Evolutionary conservation across 2,797 vertebrate genomes (phyloP).

Genomic region (Cottoperca gobio): DNA sequence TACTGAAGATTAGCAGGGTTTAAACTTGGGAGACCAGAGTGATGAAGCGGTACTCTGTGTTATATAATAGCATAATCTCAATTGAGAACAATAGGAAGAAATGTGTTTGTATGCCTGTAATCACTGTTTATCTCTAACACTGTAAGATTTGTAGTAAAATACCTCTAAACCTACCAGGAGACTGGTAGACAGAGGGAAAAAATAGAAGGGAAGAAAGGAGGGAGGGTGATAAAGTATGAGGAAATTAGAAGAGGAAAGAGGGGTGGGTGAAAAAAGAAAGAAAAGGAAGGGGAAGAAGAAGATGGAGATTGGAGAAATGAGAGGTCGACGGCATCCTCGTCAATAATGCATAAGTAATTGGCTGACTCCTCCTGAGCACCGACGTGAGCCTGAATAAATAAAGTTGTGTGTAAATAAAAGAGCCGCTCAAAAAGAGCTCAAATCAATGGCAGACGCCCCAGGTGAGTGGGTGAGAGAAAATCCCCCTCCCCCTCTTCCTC

Average conservation of each 20-base stretch:
- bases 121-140: background rate
- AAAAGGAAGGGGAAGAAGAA: background rate
- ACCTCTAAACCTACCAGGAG: background rate
- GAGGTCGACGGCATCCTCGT: conserved; percentile 57
- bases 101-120: background rate
- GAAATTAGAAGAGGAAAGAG: background rate
- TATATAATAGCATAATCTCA: background rate
- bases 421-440: conserved; percentile 54
- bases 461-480: conserved; percentile 29
- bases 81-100: background rate
- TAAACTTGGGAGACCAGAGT: background rate
- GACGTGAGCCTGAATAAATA: conserved; percentile 72
- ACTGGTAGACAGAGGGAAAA: background rate
- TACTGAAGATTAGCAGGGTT: conserved; percentile 25
- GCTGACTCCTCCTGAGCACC: conserved; percentile 55
- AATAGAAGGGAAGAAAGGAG: background rate
- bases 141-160: background rate
- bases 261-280: background rate
- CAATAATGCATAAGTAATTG: conserved; percentile 77
- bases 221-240: background rate
- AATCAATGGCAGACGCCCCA: conserved; percentile 60
- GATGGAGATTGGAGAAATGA: background rate
- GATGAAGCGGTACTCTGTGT: background rate
- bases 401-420: conserved; percentile 75
- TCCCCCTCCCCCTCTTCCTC: background rate